Conservation (phyloP, 2,113 vertebrate genomes). For the Craseonycteris thonglongyai region DNA sequence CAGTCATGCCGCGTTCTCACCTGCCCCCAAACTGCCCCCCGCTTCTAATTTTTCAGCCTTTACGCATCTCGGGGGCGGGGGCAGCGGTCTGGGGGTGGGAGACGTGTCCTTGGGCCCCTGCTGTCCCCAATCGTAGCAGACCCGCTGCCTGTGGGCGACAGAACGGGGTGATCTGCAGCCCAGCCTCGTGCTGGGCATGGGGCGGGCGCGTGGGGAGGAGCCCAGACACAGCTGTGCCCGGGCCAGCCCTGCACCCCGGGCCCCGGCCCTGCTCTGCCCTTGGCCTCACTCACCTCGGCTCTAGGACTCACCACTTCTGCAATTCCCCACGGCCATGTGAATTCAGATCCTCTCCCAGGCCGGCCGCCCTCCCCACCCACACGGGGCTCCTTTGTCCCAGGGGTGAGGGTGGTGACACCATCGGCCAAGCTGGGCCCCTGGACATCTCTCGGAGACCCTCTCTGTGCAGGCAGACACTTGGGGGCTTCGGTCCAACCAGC, state of each 20-base stretch:
- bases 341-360: neutral
- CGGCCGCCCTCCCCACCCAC: too few species aligned
- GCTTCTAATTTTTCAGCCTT: neutral
- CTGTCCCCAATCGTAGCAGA: neutral
- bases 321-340: neutral
- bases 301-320: neutral
- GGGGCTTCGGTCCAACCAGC: neutral
- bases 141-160: neutral
- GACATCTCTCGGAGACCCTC: neutral
- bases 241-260: rapidly evolving
- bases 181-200: rapidly evolving
- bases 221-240: rapidly evolving
- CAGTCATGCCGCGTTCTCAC: neutral
- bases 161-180: too few species aligned
- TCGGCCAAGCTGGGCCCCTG: too few species aligned
- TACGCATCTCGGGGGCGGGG: neutral
- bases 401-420: neutral
- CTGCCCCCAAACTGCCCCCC: neutral
- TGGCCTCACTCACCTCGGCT: neutral
- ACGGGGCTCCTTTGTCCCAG: too few species aligned
- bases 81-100: neutral
- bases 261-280: neutral
- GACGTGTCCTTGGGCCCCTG: rapidly evolving
- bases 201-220: rapidly evolving
- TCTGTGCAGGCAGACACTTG: neutral